Base-by-base conservation (phyloP, 2,888 invertebrate genomes). In the Catonia carolina region DNA sequence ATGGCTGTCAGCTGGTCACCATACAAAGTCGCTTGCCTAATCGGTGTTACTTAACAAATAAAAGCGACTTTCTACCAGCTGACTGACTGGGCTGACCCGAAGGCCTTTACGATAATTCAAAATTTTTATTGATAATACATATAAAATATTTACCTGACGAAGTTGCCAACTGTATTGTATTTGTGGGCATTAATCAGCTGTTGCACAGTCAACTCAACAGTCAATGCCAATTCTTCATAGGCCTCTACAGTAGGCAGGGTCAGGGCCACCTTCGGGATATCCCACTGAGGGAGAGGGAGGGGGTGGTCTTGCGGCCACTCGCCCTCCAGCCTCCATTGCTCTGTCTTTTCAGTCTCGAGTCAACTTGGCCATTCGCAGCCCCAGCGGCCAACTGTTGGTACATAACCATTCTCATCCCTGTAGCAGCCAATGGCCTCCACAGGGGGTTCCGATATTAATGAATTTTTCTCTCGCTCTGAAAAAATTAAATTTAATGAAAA, bases 321-420 rank as follows among this genome's bases (percentile, higher is more conserved):
- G 23, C 78, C 78, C 61, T 56, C 56, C 27, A 49, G 53, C 45
- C 27, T n/a, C 37, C 33, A 51, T 42, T 45, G 10, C 35, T 18
- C 51, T 72, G 72, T 70, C 65, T 67, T 71, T 67, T 66, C 76
- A 77, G 75, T 74, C 81, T 83, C 86, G 92, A 93, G 92, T 93
- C 93, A 93, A 91, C 92, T 92, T 79, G 93, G 93, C 93, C 92
- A 93, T 77, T 92, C 91, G 78, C 86, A 84, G 75, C 90, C 91
- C 90, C 90, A 92, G 68, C 90, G 85, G 72, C 89, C 89, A 73
- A 89, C 89, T 72, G 85, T 81, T 77, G 89, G 89, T 76, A 84
- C 79, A 70, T 81, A 81, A 64, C 77, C 75, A 69, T 72, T 72
- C 68, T 77, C 78, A 71, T 79, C 76, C 73, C 75, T 74, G 75